Conservation (phyloP, 2,797 vertebrate genomes). For the Pseudochirops corinnae region DNA sequence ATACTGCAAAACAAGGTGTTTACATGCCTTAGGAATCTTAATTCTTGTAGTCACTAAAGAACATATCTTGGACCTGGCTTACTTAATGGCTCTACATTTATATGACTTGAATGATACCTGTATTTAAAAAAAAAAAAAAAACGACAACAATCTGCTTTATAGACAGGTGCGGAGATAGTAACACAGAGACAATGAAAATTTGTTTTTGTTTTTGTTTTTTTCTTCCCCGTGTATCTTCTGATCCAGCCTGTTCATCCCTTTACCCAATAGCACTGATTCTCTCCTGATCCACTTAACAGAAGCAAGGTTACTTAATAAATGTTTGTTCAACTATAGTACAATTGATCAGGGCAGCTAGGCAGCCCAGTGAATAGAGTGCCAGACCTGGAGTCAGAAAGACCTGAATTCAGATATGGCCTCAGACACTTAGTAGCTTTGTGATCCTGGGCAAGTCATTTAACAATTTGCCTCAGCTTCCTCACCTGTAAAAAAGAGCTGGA, state of each 20-base stretch:
- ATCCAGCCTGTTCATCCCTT: slow-evolving; percentile 42
- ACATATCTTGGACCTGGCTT: slow-evolving; percentile 31
- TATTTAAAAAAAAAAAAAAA: slow-evolving; percentile 35
- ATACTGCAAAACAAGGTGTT: slow-evolving; percentile 50
- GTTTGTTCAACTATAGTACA: not conserved
- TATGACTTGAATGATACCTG: slow-evolving; percentile 15
- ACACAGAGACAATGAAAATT: slow-evolving; percentile 26
- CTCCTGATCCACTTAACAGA: slow-evolving; percentile 69
- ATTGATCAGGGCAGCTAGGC: not conserved
- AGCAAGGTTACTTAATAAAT: slow-evolving; percentile 28
- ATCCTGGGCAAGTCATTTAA: not conserved
- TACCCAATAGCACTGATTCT: slow-evolving; percentile 56
- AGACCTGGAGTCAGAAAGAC: not conserved
- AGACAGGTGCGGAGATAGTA: not conserved
- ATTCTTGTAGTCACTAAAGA: slow-evolving; percentile 39
- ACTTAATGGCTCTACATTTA: slow-evolving; percentile 53
- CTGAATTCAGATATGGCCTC: not conserved
- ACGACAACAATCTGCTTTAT: slow-evolving; percentile 31
- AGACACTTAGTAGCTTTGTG: not conserved
- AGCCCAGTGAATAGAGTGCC: not conserved
- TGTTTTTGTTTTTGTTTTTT: slow-evolving; percentile 13
- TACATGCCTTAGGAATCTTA: slow-evolving; percentile 50
- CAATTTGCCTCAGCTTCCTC: not conserved
- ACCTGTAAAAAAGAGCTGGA: not conserved
- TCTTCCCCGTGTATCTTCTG: slow-evolving; percentile 54